These are phyloP conservation scores for Dipodomys merriami DNA, from an alignment of 2,113 vertebrate genomes.

Conservation along the genomic window DNA sequence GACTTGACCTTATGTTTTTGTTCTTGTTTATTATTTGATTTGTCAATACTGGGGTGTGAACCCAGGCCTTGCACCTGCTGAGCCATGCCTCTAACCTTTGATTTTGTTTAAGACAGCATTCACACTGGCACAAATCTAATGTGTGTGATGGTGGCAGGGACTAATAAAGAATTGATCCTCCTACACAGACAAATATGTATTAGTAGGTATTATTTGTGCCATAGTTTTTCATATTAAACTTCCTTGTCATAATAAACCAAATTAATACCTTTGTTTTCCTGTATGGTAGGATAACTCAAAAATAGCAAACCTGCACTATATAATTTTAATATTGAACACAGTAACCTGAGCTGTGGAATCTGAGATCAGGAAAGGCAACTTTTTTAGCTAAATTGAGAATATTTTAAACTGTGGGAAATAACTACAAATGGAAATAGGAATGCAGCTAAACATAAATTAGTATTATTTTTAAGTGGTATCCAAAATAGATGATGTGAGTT, in stretches of 20 bases:
- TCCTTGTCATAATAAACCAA: not conserved
- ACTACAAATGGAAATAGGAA: not conserved
- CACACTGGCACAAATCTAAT: not conserved
- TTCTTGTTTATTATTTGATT: too few species aligned
- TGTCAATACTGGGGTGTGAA: too few species aligned
- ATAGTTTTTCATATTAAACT: slow-evolving; percentile 6
- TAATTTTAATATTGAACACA: slow-evolving; percentile 17
- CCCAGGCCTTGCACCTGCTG: too few species aligned
- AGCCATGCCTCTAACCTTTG: not conserved
- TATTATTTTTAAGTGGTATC: not conserved
- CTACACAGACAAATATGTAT: not conserved
- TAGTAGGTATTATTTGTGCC: not conserved
- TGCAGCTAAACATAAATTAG: not conserved
- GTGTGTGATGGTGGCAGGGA: too few species aligned
- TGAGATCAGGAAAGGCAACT: slow-evolving; percentile 37
- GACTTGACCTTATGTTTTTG: not conserved
- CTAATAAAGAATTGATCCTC: not conserved
- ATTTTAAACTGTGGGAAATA: not conserved
- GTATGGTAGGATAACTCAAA: not conserved
- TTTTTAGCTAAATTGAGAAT: slow-evolving; percentile 28
- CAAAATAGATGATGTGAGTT: slow-evolving; percentile 17
- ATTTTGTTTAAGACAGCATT: slow-evolving; percentile 53
- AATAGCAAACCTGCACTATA: not conserved
- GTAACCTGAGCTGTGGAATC: not conserved
- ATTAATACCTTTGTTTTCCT: slow-evolving; percentile 34